Evolutionary conservation across 2,888 invertebrate species (phyloP), one percentile per base, ranked within the genome.

Genomic region (Harmothoe impar): DNA sequence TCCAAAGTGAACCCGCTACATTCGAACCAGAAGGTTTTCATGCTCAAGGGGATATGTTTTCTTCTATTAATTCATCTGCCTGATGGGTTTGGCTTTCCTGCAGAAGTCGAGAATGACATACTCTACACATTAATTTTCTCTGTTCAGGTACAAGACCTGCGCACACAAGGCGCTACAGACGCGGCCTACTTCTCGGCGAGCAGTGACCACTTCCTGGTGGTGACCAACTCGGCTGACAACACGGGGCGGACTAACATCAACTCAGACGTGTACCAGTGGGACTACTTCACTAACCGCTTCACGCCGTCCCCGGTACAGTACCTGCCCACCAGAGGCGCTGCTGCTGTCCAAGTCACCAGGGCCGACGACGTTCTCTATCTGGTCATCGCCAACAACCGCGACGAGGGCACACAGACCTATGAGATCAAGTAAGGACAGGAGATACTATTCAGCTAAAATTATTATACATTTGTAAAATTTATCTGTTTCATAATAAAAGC

Each of bases 341-440:
- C 90, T n/a, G 93, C 93, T 20, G 92, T 94, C 29, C 91, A 91
- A 7, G 92, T 93, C 15, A 93, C 95, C 89, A 90, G 89, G 29
- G 93, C 94, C 10, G 93, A 93, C 72, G 93, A 93, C 7, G 93
- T 92, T 12, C 91, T 93, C 7, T 95, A 93, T 90, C 91, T 95
- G 90, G 94, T 94, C 35, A 93, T 95, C 0, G 94, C 94, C 29
- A 95, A 95, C 90, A 93, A 93, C 56, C 94, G 93, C 89, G 94
- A 95, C 89, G 91, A 93, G 91, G 52, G 90, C 89, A 31, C 89
- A 77, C 92, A 92, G 90, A 92, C 91, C 1, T 93, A 93, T 86
- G 92, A 93, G 90, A 90, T 94, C 43, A 93, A 94, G 94, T 94
- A 85, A 72, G 89, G 0, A 56, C 31, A 35, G 43, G 43, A 43